These are phyloP conservation scores for Scaptomyza caliginosa DNA, from an alignment of 2,888 invertebrate species.

Conservation along the genomic window DNA sequence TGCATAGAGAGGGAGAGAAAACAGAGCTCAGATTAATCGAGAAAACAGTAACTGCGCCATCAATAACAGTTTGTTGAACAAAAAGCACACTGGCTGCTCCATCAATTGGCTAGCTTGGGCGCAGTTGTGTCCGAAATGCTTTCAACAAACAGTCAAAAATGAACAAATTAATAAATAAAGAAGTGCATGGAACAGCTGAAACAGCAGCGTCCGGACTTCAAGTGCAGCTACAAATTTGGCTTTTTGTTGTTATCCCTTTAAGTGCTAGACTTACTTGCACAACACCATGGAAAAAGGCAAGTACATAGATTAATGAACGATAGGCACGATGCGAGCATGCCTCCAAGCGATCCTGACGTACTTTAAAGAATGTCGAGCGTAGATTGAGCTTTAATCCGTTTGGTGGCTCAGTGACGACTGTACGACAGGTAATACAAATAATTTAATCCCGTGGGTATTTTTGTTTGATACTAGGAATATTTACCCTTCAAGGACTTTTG, in stretches of 20 bases:
- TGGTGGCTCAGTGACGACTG: conserved; percentile 96
- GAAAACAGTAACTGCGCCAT: conserved; percentile 42
- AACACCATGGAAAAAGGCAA: conserved; percentile 97
- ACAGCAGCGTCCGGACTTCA: conserved; percentile 28
- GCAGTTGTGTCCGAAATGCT: conserved; percentile 60
- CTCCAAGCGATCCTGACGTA: conserved; percentile 89
- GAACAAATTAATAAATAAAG: conserved; percentile 75
- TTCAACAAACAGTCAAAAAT: conserved; percentile 61
- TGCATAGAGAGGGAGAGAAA: background rate
- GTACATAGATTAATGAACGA: conserved; percentile 92
- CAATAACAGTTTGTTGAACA: conserved; percentile 67
- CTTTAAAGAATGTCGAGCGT: conserved; percentile 94
- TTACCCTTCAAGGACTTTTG: conserved; percentile 92
- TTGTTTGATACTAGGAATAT: background rate
- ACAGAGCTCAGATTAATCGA: conserved; percentile 36
- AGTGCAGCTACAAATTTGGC: conserved; percentile 38
- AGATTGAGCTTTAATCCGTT: conserved; percentile 95
- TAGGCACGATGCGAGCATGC: conserved; percentile 91
- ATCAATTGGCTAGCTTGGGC: conserved; percentile 53
- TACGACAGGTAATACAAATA: conserved; percentile 1
- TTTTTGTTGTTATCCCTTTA: conserved; percentile 6
- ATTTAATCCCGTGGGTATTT: background rate
- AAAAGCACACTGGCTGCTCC: conserved; percentile 37
- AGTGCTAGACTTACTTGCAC: conserved; percentile 87
- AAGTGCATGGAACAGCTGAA: conserved; percentile 41